Evolutionary conservation across 2,113 vertebrate species (phyloP), one percentile per base, ranked within the genome.

Genomic region (Pangasianodon gigas): DNA sequence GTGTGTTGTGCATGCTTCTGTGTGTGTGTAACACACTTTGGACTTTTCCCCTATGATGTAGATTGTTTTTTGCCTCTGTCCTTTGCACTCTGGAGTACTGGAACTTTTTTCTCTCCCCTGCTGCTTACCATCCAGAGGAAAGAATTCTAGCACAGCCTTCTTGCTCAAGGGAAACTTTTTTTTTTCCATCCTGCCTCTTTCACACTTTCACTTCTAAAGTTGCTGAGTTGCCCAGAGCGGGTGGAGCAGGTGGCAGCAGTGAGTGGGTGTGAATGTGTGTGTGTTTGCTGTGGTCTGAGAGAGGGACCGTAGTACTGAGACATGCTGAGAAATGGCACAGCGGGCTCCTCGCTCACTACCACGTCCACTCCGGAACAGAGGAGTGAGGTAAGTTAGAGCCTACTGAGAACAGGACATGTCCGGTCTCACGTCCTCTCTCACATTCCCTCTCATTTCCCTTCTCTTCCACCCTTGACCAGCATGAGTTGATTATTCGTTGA

Each of bases 261-360:
- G 94, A 62, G 93, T 89, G 93, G 92, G 94, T 94, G 93, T 94
- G 91, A 89, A 91, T 90, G 94, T 91, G 93, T 94, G 94, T 79
- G 93, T 94, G 93, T 85, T 91, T 75, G 48, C 29, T 29, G 79
- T 85, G 93, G 88, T 94, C 92, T 89, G 91, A 90, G 89, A 90
- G 92, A 92, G 93, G 91, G 89, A 94, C 93, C 52, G 65, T 67
- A 93, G 88, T 92, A 92, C 89, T 86, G 90, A 96, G 94, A 93
- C 91, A 96, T 96, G 96, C 93, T 92, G 88, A 93, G 93, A 93
- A 95, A 95, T 90, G 92, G 95, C 58, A 92, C 93, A 77, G 87
- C 94, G 58, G 92, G 91, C 88, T 89, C 52, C 90, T 88, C 44
- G 26, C 90, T 92, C 90, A 94, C 93, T 91, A 95, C 92, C 86